These are phyloP conservation scores for Lordiphosa clarofinis DNA, from an alignment of 1,140 invertebrate genomes.

Conservation along the genomic window DNA sequence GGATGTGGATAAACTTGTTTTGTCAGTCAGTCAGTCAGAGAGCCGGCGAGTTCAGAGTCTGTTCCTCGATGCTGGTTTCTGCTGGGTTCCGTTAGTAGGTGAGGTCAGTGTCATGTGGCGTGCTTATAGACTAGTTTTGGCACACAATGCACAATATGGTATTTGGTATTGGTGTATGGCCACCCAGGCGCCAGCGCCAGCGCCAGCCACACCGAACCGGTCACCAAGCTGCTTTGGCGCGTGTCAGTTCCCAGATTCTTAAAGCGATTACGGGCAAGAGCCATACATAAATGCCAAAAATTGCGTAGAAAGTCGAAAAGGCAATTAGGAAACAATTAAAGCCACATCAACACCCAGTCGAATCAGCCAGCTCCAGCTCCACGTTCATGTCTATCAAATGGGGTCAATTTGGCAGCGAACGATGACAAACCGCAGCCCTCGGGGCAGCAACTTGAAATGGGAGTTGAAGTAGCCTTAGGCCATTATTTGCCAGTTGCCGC, in stretches of 20 bases:
- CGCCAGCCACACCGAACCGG: too few species aligned
- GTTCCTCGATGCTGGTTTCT: constrained; percentile 40
- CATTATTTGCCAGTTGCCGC: constrained; percentile 31
- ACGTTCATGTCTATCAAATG: constrained; percentile 22
- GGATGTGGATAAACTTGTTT: constrained; percentile 74
- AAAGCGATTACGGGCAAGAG: constrained; percentile 11
- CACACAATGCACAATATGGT: constrained; percentile 29
- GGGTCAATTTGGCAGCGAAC: constrained; percentile 32
- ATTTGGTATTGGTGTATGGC: constrained; percentile 2
- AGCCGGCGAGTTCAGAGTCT: constrained; percentile 56
- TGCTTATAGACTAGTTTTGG: constrained; percentile 70
- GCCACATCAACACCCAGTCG: constrained; percentile 45
- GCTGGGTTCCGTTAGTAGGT: constrained; percentile 72
- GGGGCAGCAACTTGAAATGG: constrained; percentile 18
- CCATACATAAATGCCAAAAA: too few species aligned
- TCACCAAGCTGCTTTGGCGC: too few species aligned
- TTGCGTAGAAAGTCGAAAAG: constrained; percentile 42
- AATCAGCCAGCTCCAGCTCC: constrained; percentile 8
- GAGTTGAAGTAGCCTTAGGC: too few species aligned
- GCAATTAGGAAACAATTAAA: constrained; percentile 73
- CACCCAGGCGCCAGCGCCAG: neutral
- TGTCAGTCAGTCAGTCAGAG: constrained; percentile 36
- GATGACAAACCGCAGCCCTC: constrained; percentile 22
- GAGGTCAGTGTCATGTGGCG: constrained; percentile 75
- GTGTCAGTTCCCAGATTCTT: constrained; percentile 13